Conservation (phyloP, 2,113 vertebrate genomes). For the Scopus umbretta region DNA sequence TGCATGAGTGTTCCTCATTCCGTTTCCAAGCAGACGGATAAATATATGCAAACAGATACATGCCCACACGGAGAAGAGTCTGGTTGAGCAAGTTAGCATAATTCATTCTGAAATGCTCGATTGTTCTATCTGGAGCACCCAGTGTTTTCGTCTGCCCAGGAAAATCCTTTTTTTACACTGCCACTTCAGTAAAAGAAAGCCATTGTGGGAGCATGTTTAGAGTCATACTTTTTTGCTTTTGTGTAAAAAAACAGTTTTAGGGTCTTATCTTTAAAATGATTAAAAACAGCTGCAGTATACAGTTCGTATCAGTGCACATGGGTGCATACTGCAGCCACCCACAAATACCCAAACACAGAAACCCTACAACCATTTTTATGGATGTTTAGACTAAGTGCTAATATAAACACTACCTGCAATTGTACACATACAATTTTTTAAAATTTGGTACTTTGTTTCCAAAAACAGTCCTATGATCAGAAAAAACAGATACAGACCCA, state of each 20-base stretch:
- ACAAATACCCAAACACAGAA: background rate
- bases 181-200: background rate
- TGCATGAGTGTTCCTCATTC: constrained; percentile 51
- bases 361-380: background rate
- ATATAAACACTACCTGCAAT: background rate
- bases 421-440: background rate
- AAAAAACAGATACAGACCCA: background rate
- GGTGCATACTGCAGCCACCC: background rate
- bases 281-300: background rate
- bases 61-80: constrained; percentile 47
- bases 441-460: background rate
- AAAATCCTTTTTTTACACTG: background rate
- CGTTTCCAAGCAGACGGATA: constrained; percentile 70
- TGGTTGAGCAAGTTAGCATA: constrained; percentile 48
- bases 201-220: background rate
- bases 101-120: constrained; percentile 8
- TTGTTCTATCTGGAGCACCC: background rate
- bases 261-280: background rate
- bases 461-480: background rate
- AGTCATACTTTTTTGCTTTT: background rate
- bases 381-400: background rate
- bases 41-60: constrained; percentile 64
- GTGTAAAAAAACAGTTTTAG: background rate
- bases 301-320: background rate
- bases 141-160: background rate